These are phyloP conservation scores for Scrobipalpa atriplicella DNA, from an alignment of 2,888 invertebrate species.

Conservation along the genomic window DNA sequence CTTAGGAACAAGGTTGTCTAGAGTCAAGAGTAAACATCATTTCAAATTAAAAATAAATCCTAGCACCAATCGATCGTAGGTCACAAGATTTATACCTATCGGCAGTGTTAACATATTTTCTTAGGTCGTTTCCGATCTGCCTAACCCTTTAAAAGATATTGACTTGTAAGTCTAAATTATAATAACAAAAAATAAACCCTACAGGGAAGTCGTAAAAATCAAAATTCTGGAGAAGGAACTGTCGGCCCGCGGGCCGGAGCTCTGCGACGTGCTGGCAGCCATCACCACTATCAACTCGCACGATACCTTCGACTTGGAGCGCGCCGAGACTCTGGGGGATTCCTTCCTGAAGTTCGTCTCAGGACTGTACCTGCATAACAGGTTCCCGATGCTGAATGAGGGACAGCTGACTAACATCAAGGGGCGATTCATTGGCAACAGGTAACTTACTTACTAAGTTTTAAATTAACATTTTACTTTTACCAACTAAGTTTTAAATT, in stretches of 20 bases:
- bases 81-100: no score
- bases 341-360: constrained; percentile 92
- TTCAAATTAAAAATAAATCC: no score
- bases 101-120: no score
- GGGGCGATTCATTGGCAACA: constrained; percentile 89
- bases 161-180: background rate
- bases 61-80: no score
- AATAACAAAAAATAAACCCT: background rate
- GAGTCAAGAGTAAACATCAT: no score
- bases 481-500: no score
- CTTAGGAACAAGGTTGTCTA: no score
- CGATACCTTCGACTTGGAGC: constrained; percentile 91
- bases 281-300: constrained; percentile 87
- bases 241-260: constrained; percentile 67
- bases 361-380: constrained; percentile 87
- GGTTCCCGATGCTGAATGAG: constrained; percentile 87
- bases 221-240: constrained; percentile 34
- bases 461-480: no score
- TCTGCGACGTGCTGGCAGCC: constrained; percentile 80
- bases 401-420: constrained; percentile 91
- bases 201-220: constrained; percentile 1
- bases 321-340: constrained; percentile 94
- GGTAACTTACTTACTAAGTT: constrained; percentile 81
- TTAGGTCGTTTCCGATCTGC: no score
- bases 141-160: no score